Evolutionary conservation across 2,797 vertebrate genomes (phyloP), one percentile per base, ranked within the genome.

Genomic region (Esox masquinongy): DNA sequence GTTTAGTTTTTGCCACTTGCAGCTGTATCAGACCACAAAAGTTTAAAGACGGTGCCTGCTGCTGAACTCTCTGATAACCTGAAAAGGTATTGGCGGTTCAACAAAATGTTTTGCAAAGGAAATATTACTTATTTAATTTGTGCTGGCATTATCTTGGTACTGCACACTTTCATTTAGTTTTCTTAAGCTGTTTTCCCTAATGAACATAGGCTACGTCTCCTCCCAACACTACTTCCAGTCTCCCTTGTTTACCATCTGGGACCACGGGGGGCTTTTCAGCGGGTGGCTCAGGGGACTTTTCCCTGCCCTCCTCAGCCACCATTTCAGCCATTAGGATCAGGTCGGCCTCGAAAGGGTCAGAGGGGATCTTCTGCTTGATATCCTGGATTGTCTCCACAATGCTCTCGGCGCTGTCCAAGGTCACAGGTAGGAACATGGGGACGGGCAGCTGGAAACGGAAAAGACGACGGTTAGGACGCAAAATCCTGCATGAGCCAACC

Each of bases 271-370:
- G 64, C 31, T 29, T 67, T 79, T 78, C 39, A 77, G 11, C n/a
- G 22, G 56, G 56, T 61, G 16, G n/a, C 22, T 24, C 56, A 7
- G 56, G 22, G 56, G 56, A 73, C 4, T 95, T 92, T 79, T 94
- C 95, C 79, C 96, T 95, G 0, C 93, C 94, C 69, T 97, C 95
- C 79, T 98, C 96, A 4, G 97, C 96, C 77, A 99, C 97, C 91
- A 98, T 96, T 92, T 98, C 97, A 11, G 97, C 97, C 97, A 98
- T 98, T 87, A 98, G 96, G 87, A 99, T 96, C 79, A 99, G 95
- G 87, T 98, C 97, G 0, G 97, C 96, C 90, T 99, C 97, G 76
- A 95, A 96, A 0, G 97, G 95, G 84, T 97, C 95, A 0, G 95
- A 88, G 24, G 98, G 94, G 85, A 96, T 92, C 87, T 97, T 98